A percentile compares a stretch with the other conserved stretches of the same genome.
These are phyloP conservation scores for Acipenser oxyrinchus DNA, from an alignment of 2,797 vertebrate genomes.

Conservation along the genomic window DNA sequence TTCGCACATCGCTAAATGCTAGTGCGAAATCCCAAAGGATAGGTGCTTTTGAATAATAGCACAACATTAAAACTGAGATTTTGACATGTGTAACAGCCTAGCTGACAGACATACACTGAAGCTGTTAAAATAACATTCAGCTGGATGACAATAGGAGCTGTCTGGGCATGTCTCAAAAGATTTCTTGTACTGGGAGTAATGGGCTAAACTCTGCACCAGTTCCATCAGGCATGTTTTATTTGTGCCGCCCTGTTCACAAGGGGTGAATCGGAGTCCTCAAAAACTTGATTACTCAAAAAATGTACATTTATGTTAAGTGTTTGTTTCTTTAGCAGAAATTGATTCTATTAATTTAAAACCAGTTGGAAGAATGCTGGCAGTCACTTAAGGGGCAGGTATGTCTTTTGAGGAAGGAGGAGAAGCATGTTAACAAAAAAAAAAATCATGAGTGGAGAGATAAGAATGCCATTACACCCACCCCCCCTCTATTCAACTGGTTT, in stretches of 20 bases:
- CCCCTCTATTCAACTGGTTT: too few species aligned
- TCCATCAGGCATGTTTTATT: slow-evolving; percentile 46
- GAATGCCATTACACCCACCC: too few species aligned
- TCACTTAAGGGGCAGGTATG: too few species aligned
- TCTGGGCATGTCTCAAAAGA: slow-evolving; percentile 67
- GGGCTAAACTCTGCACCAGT: slow-evolving; percentile 48
- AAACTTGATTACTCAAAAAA: too few species aligned
- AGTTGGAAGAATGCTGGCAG: too few species aligned
- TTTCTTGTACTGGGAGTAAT: slow-evolving; percentile 75
- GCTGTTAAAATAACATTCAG: slow-evolving; percentile 60
- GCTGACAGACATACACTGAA: slow-evolving; percentile 50
- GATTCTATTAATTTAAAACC: too few species aligned
- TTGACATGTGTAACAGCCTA: slow-evolving; percentile 7
- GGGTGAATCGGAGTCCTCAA: too few species aligned
- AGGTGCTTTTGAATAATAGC: slow-evolving; percentile 35
- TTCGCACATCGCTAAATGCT: slow-evolving; percentile 4
- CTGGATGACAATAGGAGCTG: slow-evolving; percentile 62
- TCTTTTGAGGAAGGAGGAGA: too few species aligned
- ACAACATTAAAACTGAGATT: slow-evolving; percentile 39
- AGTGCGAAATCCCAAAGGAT: slow-evolving; percentile 18
- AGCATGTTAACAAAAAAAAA: too few species aligned
- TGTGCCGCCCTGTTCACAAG: slow-evolving; percentile 29
- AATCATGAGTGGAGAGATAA: too few species aligned
- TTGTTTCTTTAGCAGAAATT: too few species aligned
- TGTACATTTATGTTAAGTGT: too few species aligned